Evolutionary conservation across 2,113 vertebrate species (phyloP).

Genomic region (Hippoglossus stenolepis): DNA sequence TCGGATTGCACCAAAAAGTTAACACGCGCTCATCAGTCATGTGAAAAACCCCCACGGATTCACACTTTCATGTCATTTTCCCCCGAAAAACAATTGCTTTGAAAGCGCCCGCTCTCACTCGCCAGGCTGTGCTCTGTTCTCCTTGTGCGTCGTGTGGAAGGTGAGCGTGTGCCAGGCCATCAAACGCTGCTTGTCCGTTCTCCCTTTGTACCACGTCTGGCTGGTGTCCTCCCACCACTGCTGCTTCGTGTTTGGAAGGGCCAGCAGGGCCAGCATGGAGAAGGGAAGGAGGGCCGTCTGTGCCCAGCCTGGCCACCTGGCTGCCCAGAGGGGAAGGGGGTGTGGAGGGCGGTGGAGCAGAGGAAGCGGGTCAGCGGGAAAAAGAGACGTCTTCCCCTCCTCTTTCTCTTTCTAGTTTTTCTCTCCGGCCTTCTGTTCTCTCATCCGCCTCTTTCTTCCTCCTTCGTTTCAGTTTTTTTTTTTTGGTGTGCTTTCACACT

Average conservation of each 20-base stretch:
- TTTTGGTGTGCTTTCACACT: conserved; percentile 26
- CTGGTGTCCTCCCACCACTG: conserved; percentile 60
- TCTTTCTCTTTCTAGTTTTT: conserved; percentile 24
- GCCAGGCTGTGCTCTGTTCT: too few species aligned
- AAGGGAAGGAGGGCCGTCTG: conserved; percentile 79
- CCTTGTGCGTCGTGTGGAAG: conserved; percentile 26
- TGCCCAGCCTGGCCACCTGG: conserved; percentile 77
- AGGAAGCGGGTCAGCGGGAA: conserved; percentile 70
- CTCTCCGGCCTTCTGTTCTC: conserved; percentile 47
- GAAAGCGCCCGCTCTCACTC: conserved; percentile 15
- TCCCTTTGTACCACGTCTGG: conserved; percentile 69
- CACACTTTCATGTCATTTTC: conserved; percentile 16
- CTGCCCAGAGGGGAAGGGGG: conserved; percentile 78
- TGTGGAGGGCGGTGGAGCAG: conserved; percentile 59
- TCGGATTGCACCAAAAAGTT: neutral
- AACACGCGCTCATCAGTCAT: neutral
- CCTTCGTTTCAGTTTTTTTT: neutral
- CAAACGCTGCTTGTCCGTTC: conserved; percentile 50
- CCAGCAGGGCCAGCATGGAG: conserved; percentile 77
- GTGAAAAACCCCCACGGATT: neutral
- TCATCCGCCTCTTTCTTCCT: conserved; percentile 20
- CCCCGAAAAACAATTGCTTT: neutral
- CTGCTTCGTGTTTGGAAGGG: conserved; percentile 62
- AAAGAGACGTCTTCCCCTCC: conserved; percentile 56
- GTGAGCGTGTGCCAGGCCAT: conserved; percentile 57